Percentiles rank a stretch among this genome's conserved stretches.
phyloP scores from a whole-genome alignment of 2,113 vertebrate genomes.

The Columba janthina region DNA sequence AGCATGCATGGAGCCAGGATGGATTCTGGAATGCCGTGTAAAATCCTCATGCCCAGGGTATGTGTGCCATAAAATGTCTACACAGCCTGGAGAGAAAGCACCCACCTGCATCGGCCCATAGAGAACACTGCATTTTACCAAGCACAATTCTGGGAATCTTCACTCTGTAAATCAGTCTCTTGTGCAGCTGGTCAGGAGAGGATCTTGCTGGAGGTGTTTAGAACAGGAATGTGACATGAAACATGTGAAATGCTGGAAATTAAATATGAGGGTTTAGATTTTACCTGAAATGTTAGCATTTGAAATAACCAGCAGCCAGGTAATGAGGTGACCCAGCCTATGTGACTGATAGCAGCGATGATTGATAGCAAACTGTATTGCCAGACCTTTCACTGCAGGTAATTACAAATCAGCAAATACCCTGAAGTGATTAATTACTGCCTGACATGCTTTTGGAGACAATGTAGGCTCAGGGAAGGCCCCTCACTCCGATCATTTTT shows the following conservation, averaged over 20 bases:
- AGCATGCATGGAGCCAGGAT: background rate
- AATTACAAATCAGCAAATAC: background rate
- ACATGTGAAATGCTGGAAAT: background rate
- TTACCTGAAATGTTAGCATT: background rate
- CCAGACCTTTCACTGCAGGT: background rate
- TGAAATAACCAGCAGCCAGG: background rate
- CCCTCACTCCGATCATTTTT: background rate
- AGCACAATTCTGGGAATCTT: background rate
- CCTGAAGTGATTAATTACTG: background rate
- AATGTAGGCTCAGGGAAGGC: background rate
- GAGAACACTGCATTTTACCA: background rate
- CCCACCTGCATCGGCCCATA: background rate
- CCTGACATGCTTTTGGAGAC: background rate
- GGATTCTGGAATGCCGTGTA: background rate
- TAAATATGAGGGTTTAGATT: background rate
- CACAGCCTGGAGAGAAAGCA: background rate
- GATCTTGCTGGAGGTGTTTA: background rate
- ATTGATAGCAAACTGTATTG: background rate
- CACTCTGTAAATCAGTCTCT: fast-evolving
- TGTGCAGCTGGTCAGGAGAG: background rate
- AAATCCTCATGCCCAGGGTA: background rate
- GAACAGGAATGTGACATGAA: background rate
- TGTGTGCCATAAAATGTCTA: background rate
- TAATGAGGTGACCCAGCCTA: background rate
- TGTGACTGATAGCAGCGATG: background rate